Base-by-base conservation (phyloP, 2,888 invertebrate genomes). In the Mimumesa dahlbomi region DNA sequence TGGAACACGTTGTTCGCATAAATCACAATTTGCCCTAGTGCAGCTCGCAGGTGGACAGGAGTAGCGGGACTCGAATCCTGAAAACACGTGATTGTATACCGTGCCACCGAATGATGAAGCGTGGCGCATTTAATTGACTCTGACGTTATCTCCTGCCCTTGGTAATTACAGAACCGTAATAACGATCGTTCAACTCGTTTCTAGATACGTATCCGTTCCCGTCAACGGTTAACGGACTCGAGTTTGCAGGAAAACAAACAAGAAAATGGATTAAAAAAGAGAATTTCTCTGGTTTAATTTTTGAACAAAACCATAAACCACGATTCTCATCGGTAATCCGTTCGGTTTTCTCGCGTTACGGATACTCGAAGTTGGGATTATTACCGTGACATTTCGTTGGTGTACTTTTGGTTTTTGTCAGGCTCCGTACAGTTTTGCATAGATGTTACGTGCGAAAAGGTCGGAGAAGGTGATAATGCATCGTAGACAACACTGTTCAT, bases 1-100 rank as follows among this genome's bases (percentile, higher is more conserved):
- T 59, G 67, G 56, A 61, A 65, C 69, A 54, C 43, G 66, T 53
- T 52, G 53, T 38, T 14, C 56, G 54, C 67, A 79, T 77, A 79
- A 79, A 79, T 79, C 79, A 79, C 74, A 78, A 79, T 79, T 79
- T 79, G 74, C 65, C 61, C 67, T 63, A 70, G 49, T 64, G 68
- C n/a, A n/a, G n/a, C 66, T 62, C 67, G 64, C 66, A 75, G 75
- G 70, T 75, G 75, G 73, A 72, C 68, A 58, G 48, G 36, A 57
- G 62, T 54, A 58, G 52, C 29, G 48, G 40, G 49, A 43, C 42
- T 49, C 50, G 64, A 45, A 62, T 69, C 54, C 45, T 65, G 67
- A 73, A 78, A 77, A 70, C 52, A 16, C 42, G 54, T 22, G 61
- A 48, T 68, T 61, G 56, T 38, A 16, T 34, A 36, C 40, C 21